A percentile compares a stretch with the other conserved stretches of the same genome.
Conservation (phyloP, 64 coral and sea anemone species). For the Montipora capricornis region DNA sequence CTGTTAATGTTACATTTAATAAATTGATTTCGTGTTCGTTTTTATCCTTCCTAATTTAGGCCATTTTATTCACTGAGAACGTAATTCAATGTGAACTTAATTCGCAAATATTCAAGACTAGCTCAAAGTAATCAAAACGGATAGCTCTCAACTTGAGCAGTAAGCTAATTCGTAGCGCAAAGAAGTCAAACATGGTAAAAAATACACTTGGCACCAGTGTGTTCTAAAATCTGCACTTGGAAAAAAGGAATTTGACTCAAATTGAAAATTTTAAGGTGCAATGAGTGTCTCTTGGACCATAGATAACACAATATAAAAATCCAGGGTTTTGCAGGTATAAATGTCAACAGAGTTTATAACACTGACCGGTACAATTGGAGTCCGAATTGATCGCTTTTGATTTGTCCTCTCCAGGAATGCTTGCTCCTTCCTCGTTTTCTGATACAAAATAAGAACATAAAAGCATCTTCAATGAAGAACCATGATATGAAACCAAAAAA, state of each 20-base stretch:
- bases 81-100: too few relatives aligned
- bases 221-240: too few relatives aligned
- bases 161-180: too few relatives aligned
- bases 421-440: slow-evolving; percentile 35
- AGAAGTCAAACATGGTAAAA: too few relatives aligned
- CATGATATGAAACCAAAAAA: background rate
- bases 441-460: background rate
- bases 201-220: too few relatives aligned
- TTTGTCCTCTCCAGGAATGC: background rate
- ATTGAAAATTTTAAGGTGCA: too few relatives aligned
- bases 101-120: too few relatives aligned
- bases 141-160: too few relatives aligned
- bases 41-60: too few relatives aligned
- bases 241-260: background rate
- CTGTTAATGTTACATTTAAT: background rate
- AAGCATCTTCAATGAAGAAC: background rate
- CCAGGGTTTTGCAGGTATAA: slow-evolving; percentile 4
- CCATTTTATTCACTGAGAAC: too few relatives aligned
- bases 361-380: background rate
- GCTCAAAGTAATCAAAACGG: too few relatives aligned
- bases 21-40: background rate
- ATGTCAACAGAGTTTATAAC: slow-evolving; percentile 19
- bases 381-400: background rate
- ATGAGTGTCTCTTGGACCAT: background rate
- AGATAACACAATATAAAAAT: background rate